Conservation (phyloP, 2,113 vertebrate species). For the Synchiropus splendidus region DNA sequence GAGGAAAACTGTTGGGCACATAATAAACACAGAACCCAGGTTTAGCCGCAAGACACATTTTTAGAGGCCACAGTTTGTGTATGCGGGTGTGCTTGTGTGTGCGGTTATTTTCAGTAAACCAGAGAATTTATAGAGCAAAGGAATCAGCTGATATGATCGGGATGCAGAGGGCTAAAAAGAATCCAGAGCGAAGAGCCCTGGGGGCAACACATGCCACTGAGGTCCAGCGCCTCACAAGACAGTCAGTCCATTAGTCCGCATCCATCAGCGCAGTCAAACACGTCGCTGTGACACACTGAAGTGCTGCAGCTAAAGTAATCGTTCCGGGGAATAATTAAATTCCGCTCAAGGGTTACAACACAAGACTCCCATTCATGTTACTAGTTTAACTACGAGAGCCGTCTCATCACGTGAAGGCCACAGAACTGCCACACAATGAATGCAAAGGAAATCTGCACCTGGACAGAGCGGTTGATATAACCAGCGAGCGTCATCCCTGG, state of each 20-base stretch:
- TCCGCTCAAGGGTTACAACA: constrained; percentile 22
- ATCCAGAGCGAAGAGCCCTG: constrained; percentile 22
- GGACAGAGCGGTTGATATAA: too few relatives aligned
- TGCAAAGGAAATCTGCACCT: too few relatives aligned
- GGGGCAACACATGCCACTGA: constrained; percentile 27
- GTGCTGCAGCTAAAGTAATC: constrained; percentile 25
- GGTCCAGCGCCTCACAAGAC: constrained; percentile 28
- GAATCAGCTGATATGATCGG: constrained; percentile 19
- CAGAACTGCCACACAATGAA: background rate
- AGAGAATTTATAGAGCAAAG: constrained; percentile 2
- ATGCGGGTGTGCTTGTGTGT: background rate
- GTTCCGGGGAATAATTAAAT: constrained; percentile 31
- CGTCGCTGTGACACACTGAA: constrained; percentile 20
- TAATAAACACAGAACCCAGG: constrained; percentile 1
- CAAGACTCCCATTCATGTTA: background rate
- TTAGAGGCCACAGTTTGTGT: constrained; percentile 8
- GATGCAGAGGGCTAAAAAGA: constrained; percentile 6
- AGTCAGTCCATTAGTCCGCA: constrained; percentile 39
- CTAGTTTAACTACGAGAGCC: background rate
- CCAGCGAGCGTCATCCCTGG: too few relatives aligned
- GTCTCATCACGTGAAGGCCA: background rate
- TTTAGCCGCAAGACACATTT: too few relatives aligned
- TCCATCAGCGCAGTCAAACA: constrained; percentile 28
- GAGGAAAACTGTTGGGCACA: background rate
- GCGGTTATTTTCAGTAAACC: constrained; percentile 10